Evolutionary conservation across 1,140 invertebrate species (phyloP), one percentile per base, ranked within the genome.

Genomic region (Ostrea edulis): DNA sequence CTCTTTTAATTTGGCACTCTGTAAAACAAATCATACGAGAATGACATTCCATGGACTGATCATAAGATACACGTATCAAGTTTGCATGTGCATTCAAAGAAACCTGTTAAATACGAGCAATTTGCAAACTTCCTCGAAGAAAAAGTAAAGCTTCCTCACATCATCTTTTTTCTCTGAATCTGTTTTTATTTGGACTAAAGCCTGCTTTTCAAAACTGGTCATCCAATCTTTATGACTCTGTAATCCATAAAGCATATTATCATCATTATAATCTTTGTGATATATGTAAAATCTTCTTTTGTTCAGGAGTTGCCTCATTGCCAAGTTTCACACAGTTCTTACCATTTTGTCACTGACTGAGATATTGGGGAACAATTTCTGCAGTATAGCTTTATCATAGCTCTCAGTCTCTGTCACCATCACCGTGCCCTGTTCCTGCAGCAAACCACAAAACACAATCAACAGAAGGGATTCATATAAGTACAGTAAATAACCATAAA

Each of bases 181-280:
- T 58, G 44, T 77, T 51, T 53, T 85, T 20, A 90, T 55, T 22
- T 89, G 84, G 29, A 62, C 85, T 8, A 81, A n/a, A n/a, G 90
- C 89, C 86, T 93, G 86, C 58, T 92, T 91, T 53, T 93, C 92
- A 92, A 93, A 93, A 11, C 85, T 68, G 65, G 83, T 85, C 90
- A 93, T 90, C 92, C 93, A 93, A 25, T 92, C 90, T 88, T 91
- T 93, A 85, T 93, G 93, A 86, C 71, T 88, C 93, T 93, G 83
- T 68, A 92, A 89, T 65, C 65, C 17, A 83, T 11, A 22, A 77
- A 3, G 11, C 0, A 35, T 29, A 29, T 77, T 29, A 44, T 7
- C 17, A n/a, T 62, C 3, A 62, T 20, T 86, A 77, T 77, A 65
- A 4, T 9, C 44, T 11, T 53, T 51, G 35, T 1, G 1, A 25